Percentiles rank a stretch among this genome's conserved stretches.
Conservation (phyloP, 1,140 invertebrate species). For the Tetramorium simillimum region DNA sequence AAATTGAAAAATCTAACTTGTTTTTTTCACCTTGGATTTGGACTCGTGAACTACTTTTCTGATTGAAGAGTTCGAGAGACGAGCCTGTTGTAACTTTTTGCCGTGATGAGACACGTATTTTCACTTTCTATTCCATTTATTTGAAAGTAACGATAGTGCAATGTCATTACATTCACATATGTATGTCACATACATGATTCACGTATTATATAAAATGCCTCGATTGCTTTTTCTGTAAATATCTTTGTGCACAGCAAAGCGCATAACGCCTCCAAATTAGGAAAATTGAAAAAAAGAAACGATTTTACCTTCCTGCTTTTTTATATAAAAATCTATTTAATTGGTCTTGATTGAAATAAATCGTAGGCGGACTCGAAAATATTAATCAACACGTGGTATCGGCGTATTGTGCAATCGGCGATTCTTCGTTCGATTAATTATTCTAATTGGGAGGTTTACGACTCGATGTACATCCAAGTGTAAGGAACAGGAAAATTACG, state of each 20-base stretch:
- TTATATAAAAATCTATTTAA: background rate
- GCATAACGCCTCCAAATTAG: background rate
- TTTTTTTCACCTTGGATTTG: background rate
- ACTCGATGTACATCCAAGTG: background rate
- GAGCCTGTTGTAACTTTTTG: background rate
- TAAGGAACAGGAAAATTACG: background rate
- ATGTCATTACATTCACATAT: background rate
- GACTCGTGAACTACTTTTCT: background rate
- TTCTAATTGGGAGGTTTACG: slow-evolving; percentile 13
- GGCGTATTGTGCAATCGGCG: background rate
- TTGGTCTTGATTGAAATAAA: background rate
- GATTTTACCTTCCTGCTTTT: background rate
- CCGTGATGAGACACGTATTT: background rate
- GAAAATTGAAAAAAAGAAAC: background rate
- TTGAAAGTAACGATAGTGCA: slow-evolving; percentile 3
- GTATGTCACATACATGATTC: background rate
- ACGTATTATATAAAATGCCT: background rate
- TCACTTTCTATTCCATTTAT: background rate
- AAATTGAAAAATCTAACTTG: background rate
- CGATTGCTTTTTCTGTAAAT: background rate
- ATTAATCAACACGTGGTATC: background rate
- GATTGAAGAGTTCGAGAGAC: background rate
- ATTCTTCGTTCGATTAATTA: background rate
- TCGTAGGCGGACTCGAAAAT: background rate
- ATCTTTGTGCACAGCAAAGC: background rate